These are phyloP conservation scores for Monodelphis domestica DNA, from an alignment of 2,797 vertebrate genomes.

Conservation along the genomic window DNA sequence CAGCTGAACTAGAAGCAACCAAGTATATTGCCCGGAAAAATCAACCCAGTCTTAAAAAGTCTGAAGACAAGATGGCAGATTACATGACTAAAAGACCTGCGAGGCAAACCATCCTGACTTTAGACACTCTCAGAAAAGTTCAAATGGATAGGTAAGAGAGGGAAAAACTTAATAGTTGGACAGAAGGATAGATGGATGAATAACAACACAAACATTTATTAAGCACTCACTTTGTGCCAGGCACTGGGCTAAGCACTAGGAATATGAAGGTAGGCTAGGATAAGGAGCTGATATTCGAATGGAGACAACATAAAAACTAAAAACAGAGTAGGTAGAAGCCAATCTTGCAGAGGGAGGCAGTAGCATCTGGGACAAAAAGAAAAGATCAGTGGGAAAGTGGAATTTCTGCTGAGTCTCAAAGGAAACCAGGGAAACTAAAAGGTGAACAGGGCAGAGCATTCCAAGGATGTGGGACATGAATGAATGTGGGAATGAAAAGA, in stretches of 20 bases:
- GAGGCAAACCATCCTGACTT: conserved; percentile 66
- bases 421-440: not conserved
- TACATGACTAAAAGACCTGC: conserved; percentile 60
- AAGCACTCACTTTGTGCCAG: not conserved
- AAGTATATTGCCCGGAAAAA: conserved; percentile 4
- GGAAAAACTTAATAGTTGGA: not conserved
- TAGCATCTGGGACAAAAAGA: not conserved
- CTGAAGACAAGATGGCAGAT: conserved; percentile 61
- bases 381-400: not conserved
- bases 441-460: not conserved
- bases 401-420: not conserved
- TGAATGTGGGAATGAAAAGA: not conserved
- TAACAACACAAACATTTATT: not conserved
- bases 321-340: not conserved
- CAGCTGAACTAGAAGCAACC: conserved; percentile 5
- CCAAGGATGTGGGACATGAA: not conserved
- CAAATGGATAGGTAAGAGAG: conserved; percentile 84
- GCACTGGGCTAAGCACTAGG: not conserved
- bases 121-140: conserved; percentile 82
- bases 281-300: not conserved
- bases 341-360: not conserved
- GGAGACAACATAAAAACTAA: not conserved
- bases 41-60: conserved; percentile 45
- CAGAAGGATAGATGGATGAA: not conserved
- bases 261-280: not conserved